These are phyloP conservation scores for Amphilophus citrinellus DNA, from an alignment of 2,113 vertebrate species.

Conservation along the genomic window DNA sequence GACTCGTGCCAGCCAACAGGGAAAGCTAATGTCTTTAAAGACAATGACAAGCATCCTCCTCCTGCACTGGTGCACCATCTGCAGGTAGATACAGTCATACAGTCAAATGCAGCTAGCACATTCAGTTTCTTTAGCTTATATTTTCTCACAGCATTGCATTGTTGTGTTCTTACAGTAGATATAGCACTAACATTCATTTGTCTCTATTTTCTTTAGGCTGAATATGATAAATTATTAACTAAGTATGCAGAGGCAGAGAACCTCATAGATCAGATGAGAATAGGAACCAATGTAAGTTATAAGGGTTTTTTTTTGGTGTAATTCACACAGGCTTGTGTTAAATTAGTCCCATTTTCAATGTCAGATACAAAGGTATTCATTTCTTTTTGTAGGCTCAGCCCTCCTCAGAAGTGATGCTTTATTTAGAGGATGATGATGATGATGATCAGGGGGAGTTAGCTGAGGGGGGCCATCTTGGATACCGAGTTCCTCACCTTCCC, in stretches of 20 bases:
- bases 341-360: not conserved
- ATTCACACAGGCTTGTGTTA: not conserved
- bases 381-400: conserved; percentile 52
- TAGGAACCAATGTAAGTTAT: conserved; percentile 70
- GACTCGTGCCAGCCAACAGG: conserved; percentile 71
- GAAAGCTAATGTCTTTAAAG: conserved; percentile 59
- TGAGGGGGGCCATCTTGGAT: conserved; percentile 42
- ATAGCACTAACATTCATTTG: not conserved
- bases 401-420: conserved; percentile 39
- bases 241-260: conserved; percentile 77
- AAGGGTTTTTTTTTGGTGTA: not conserved
- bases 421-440: conserved; percentile 37
- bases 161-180: not conserved
- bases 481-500: conserved; percentile 17
- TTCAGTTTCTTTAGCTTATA: not conserved
- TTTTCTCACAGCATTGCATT: not conserved
- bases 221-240: conserved; percentile 80
- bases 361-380: not conserved
- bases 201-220: conserved; percentile 65
- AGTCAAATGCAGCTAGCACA: not conserved
- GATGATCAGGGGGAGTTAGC: conserved; percentile 17
- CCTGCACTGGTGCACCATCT: conserved; percentile 66
- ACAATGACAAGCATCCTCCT: conserved; percentile 51
- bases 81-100: conserved; percentile 80
- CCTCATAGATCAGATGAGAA: conserved; percentile 73